Base-by-base conservation (phyloP, 30 jellyfish, hydroid and myxozoan genomes). In the Cassiopea xamachana region DNA sequence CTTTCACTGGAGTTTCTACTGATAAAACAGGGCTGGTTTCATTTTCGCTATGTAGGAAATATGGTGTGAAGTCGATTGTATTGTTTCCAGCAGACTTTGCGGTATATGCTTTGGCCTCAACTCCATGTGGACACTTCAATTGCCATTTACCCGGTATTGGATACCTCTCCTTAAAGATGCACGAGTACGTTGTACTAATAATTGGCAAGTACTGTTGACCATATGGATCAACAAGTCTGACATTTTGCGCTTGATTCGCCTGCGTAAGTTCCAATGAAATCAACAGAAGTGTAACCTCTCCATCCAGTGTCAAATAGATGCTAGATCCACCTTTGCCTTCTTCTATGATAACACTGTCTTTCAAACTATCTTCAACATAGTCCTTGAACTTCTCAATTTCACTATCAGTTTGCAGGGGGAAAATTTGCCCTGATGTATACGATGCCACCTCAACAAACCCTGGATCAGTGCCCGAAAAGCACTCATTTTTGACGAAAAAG, bases 361-460 rank as follows among this genome's bases (percentile, higher is more conserved):
- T 48, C 86, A 93, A 55, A 47, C 93, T 69, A 84, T 69, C 81
- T 71, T 71, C 82, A 14, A 93, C 97, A 69, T 71, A 82, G 62
- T 86, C 95, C n/a, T 69, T 88, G 82, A 86, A 93, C 17, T 77
- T 50, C 48, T 51, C 51, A 19, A 89, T 61, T 19, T 84, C 94
- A 0, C 87, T 71, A 46, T 83, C 68, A 19, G 67, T 91, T 48
- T 64, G 46, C 12, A 84, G 60, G 2, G 94, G 91, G 64, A 88
- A 84, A 1, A 89, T 86, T 49, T 93, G 95, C 8, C 98, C 98
- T 1, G 98, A 93, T 46, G 98, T 93, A 82, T 86, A 62, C 47
- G 89, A 19, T 44, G 98, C 98, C 5, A 93, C 80, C 55, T 93
- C 98, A 13, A 44, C 73, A 77, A 72, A 92, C 17, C 96, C 75